phyloP scores from a whole-genome alignment of 2,888 invertebrate genomes.

The Megamerina dolium region DNA sequence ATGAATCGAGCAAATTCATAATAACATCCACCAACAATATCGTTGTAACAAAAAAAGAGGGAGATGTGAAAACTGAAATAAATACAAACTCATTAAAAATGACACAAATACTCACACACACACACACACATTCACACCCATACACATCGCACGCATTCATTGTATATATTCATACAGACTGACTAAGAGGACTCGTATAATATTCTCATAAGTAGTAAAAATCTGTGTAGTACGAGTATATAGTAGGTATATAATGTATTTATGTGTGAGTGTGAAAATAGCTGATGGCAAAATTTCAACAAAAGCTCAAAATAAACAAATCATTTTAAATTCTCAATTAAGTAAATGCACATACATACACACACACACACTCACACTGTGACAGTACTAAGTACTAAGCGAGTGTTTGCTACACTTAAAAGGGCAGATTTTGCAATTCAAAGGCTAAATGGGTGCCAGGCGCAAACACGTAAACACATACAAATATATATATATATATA shows the following conservation, averaged over 20 bases:
- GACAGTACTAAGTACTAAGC: no score
- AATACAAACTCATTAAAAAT: slow-evolving; percentile 11
- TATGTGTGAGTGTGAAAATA: slow-evolving; percentile 12
- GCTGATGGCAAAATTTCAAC: slow-evolving; percentile 34
- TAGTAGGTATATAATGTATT: not conserved
- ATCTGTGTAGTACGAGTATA: not conserved
- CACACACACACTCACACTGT: not conserved
- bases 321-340: slow-evolving; percentile 44
- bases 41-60: no score
- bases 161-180: no score
- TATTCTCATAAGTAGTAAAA: not conserved
- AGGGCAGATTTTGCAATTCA: slow-evolving; percentile 15
- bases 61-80: no score
- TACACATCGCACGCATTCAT: not conserved
- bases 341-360: slow-evolving; percentile 24
- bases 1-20: no score
- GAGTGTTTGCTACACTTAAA: no score
- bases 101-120: slow-evolving; percentile 11
- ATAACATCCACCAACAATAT: no score
- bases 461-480: slow-evolving; percentile 9
- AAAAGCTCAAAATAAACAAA: slow-evolving; percentile 37
- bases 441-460: slow-evolving; percentile 20
- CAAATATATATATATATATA: slow-evolving; percentile 1
- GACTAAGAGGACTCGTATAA: no score
- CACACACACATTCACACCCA: slow-evolving; percentile 1